phyloP scores from a whole-genome alignment of 2,113 vertebrate genomes.

The Menura novaehollandiae region DNA sequence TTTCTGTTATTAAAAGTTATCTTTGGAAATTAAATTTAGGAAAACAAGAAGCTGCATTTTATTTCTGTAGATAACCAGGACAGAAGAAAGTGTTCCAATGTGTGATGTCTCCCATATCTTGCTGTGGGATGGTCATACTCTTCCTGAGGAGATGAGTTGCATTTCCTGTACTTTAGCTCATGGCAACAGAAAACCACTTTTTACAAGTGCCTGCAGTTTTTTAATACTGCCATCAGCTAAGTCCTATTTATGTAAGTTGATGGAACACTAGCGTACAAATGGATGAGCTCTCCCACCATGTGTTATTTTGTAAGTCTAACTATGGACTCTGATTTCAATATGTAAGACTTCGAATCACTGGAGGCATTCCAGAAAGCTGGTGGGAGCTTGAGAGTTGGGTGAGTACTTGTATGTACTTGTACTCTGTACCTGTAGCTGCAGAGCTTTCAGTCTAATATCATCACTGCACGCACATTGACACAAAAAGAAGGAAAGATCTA shows the following conservation, averaged over 20 bases:
- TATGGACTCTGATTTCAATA: not conserved
- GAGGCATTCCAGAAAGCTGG: not conserved
- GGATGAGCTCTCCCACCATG: not conserved
- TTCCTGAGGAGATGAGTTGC: not conserved
- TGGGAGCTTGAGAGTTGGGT: not conserved
- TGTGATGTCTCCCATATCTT: not conserved
- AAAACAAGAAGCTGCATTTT: not conserved
- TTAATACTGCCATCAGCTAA: not conserved
- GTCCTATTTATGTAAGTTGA: accelerated
- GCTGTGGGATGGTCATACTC: not conserved
- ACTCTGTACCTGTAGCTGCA: no score
- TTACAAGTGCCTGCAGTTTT: not conserved
- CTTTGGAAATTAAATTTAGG: not conserved
- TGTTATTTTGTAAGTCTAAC: not conserved
- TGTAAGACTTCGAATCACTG: not conserved
- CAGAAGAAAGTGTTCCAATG: not conserved
- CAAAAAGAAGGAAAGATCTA: not conserved
- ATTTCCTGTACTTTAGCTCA: not conserved
- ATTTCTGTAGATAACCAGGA: not conserved
- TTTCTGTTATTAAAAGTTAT: not conserved
- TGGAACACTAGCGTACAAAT: not conserved
- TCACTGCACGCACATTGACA: not conserved
- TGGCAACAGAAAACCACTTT: not conserved
- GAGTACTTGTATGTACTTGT: no score
- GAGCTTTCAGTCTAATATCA: not conserved